Base-by-base conservation (phyloP, 2,113 vertebrate genomes). In the Catagonus wagneri region DNA sequence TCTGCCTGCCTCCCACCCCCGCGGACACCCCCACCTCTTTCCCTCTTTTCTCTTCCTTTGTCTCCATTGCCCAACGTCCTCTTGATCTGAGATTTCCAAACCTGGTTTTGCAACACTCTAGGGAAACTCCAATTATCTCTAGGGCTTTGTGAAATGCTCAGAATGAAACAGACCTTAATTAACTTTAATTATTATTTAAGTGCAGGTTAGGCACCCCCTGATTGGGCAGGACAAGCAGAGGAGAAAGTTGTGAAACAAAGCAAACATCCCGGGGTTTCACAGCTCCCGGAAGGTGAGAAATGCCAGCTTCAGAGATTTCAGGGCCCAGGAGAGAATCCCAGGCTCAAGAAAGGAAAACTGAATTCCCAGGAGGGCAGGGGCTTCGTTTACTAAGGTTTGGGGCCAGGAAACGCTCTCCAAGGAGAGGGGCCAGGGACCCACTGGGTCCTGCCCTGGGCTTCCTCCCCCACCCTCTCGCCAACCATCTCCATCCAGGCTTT, bases 141-240 rank as follows among this genome's bases (percentile, higher is more conserved):
- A 32, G n/a, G 65, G 69, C 69, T 96, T 89, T 86, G 81, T 54
- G 88, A 97, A 96, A 89, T 61, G 63, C 83, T 96, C 81, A 58
- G 83, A 89, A 83, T 36, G 86, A 94, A 90, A 88, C 80, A 56
- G 83, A 89, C 52, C 68, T 96, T 80, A 89, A 91, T 93, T 78
- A 22, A 63, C 54, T 90, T 74, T 89, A 90, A 95, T 92, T 85
- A 95, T 92, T 85, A 66, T 93, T 97, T 95, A 93, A 88, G 72
- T 83, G 81, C 63, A 96, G 78, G 58, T 94, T 95, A 83, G 3
- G 93, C 90, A 78, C 44, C 61, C 83, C 85, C 52, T 52, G 44
- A 54, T 34, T 72, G 60, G 58, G 65, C 65, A 87, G 36, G 27
- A 75, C 23, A 80, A 84, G 36, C 29, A n/a, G 32, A 15, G 56